phyloP scores from a whole-genome alignment of 2,113 vertebrate genomes.

The Gavialis gangeticus region DNA sequence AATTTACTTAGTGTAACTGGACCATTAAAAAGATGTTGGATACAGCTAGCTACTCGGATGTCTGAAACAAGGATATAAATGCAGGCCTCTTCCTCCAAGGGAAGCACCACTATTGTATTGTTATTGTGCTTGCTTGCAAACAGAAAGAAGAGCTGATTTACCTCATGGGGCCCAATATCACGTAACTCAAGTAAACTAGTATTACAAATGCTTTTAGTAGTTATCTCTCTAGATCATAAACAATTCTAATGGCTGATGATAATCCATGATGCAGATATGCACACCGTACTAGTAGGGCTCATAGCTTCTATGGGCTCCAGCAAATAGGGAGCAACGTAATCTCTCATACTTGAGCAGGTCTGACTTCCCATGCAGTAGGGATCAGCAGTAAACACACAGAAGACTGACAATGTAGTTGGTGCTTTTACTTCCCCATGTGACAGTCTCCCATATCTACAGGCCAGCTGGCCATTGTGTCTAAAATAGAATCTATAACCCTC shows the following conservation, averaged over 20 bases:
- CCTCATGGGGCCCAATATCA: not conserved
- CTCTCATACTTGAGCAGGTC: not conserved
- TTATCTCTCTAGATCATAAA: not conserved
- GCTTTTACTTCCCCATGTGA: not conserved
- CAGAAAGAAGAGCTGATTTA: not conserved
- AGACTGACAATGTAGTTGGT: not conserved
- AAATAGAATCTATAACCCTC: not conserved
- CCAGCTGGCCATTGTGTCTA: not conserved
- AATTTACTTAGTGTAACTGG: conserved; percentile 8
- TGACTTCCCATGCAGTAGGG: not conserved
- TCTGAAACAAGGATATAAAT: conserved; percentile 41
- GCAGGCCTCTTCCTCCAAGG: conserved; percentile 22
- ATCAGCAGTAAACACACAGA: not conserved
- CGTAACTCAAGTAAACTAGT: not conserved
- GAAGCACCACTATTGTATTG: conserved; percentile 17
- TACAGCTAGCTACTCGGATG: conserved; percentile 36
- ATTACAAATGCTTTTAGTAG: not conserved
- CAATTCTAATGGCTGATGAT: not conserved
- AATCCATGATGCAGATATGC: not conserved
- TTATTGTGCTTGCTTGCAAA: conserved; percentile 17
- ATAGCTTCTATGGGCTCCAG: not conserved
- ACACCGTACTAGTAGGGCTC: not conserved
- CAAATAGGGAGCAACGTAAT: not conserved
- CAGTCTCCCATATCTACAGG: not conserved
- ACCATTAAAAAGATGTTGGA: conserved; percentile 44